phyloP scores from a whole-genome alignment of 2,888 invertebrate species.

The Branchipolynoe longqiensis region DNA sequence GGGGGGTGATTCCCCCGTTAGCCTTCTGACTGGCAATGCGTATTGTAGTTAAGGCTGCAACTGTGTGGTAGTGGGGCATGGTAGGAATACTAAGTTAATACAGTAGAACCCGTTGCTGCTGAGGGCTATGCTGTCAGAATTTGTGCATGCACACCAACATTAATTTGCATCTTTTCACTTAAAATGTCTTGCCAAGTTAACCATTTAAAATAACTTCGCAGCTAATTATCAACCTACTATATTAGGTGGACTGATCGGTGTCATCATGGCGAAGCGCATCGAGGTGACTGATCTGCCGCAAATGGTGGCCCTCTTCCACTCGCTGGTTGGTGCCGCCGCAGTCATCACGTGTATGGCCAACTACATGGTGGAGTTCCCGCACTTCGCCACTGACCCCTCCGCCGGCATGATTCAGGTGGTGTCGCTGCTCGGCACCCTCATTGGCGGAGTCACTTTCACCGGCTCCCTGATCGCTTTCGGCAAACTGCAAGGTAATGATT shows the following conservation, averaged over 20 bases:
- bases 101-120: background rate
- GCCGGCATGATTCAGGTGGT: conserved; percentile 90
- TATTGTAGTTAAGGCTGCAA: too few relatives aligned
- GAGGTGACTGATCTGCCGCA: conserved; percentile 90
- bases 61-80: too few relatives aligned
- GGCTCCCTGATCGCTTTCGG: conserved; percentile 94
- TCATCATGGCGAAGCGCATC: conserved; percentile 90
- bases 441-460: conserved; percentile 94
- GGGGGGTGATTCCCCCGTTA: too few relatives aligned
- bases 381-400: conserved; percentile 89
- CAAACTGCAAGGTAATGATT: conserved; percentile 87
- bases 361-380: conserved; percentile 91
- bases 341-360: conserved; percentile 92
- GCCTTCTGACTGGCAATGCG: too few relatives aligned
- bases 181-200: too few relatives aligned
- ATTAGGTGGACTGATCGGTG: conserved; percentile 87
- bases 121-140: too few relatives aligned
- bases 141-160: too few relatives aligned
- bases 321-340: conserved; percentile 93
- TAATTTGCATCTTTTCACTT: too few relatives aligned
- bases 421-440: conserved; percentile 92
- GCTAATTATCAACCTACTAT: background rate
- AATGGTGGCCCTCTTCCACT: conserved; percentile 92
- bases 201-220: background rate
- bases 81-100: background rate